Conservation (phyloP, 2,113 vertebrate species). For the Tinamus guttatus region DNA sequence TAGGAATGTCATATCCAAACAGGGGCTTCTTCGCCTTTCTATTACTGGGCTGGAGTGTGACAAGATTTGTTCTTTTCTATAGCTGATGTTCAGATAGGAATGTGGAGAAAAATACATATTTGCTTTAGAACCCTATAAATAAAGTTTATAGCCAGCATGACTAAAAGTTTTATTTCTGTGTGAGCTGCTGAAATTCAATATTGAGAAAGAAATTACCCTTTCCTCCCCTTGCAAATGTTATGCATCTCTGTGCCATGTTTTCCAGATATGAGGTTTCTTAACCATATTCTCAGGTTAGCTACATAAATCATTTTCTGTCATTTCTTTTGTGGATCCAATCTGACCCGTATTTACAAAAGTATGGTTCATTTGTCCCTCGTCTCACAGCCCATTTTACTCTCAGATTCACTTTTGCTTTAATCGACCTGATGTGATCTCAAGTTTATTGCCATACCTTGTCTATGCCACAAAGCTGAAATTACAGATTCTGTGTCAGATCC, state of each 20-base stretch:
- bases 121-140: neutral
- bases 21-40: neutral
- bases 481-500: neutral
- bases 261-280: neutral
- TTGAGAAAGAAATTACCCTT: neutral
- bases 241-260: neutral
- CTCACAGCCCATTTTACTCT: neutral
- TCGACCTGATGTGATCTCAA: neutral
- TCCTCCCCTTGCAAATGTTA: neutral
- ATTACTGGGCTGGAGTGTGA: neutral
- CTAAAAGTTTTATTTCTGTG: neutral
- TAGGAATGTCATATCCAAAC: neutral
- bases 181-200: neutral
- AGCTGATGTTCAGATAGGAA: neutral
- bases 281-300: neutral
- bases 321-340: neutral
- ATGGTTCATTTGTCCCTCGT: neutral
- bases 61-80: neutral
- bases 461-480: neutral
- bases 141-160: neutral
- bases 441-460: slow-evolving; percentile 6
- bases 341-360: neutral
- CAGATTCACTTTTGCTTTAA: neutral
- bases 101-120: neutral
- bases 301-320: neutral